phyloP scores from a whole-genome alignment of 2,797 vertebrate species.

The Sparidentex hasta region DNA sequence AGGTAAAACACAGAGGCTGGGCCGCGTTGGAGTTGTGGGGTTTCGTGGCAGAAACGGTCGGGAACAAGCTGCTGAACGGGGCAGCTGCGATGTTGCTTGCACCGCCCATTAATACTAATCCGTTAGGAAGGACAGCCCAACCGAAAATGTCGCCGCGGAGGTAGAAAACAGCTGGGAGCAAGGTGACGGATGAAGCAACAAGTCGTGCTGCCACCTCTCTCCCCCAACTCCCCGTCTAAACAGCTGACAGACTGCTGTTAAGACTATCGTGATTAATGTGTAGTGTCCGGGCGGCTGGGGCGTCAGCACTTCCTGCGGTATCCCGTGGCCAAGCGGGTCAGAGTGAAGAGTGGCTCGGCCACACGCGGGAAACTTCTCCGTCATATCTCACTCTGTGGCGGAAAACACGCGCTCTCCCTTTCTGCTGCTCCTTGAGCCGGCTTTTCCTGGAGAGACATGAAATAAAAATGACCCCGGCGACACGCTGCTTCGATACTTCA shows the following conservation, averaged over 20 bases:
- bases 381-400: background rate
- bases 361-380: background rate
- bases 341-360: conserved; percentile 6
- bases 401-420: background rate
- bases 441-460: conserved; percentile 74
- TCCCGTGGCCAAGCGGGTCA: conserved; percentile 48
- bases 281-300: conserved; percentile 5
- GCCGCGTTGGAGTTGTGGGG: no score
- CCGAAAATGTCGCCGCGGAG: background rate
- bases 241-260: background rate
- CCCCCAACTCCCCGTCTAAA: conserved; percentile 2
- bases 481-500: conserved; percentile 73
- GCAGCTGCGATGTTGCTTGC: background rate
- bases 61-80: background rate
- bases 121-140: background rate
- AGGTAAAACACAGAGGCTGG: background rate
- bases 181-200: conserved; percentile 26
- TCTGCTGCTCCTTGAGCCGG: conserved; percentile 9
- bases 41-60: background rate
- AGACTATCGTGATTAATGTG: conserved; percentile 12
- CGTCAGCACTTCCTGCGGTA: conserved; percentile 16
- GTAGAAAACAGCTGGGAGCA: background rate
- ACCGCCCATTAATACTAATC: background rate
- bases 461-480: conserved; percentile 79
- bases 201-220: background rate